Base-by-base conservation (phyloP, 1,140 invertebrate species). In the Carposina sasakii region DNA sequence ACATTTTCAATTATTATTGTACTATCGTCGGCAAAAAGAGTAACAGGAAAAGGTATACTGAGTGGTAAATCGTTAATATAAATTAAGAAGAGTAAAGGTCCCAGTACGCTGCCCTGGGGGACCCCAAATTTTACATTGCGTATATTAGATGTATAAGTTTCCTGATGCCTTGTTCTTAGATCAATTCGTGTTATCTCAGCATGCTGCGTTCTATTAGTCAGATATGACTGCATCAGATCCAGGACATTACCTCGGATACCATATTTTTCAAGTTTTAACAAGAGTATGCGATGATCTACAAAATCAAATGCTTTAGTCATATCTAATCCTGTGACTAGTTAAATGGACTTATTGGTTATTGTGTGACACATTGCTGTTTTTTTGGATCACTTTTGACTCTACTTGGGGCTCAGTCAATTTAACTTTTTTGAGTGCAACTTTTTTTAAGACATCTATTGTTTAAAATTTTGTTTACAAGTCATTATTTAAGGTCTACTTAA, bases 1-100 rank as follows among this genome's bases (percentile, higher is more conserved):
- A 20, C 12, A 10, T 6, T 19, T 33, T 51, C 23, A 20, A 51
- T 44, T n/a, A 44, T 44, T 15, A 30, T 24, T 2, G 40, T 51
- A 13, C 40, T 51, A 13, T 51, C 48, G 22, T 51, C 41, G 13
- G 48, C 48, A 44, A 44, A 51, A 24, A 51, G 17, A 2, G 30
- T 26, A 33, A 51, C 39, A 28, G 17, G 44, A 24, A 36, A 12
- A 13, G 23, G 19, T 0, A 13, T 33, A 10, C 4, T 5, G 15
- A 22, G 40, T 1, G 26, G 23, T 15, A 49, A 13, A 22, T 49
- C 33, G 15, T 49, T 49, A 22, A 49, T 49, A 13, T 49, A 49
- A 1, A 41, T 4, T n/a, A 49, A 33, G 20, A 49, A 49, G 20
- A 49, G 15, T 22, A 49, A 17, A 9, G 47, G 47, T 1, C 47